These are phyloP conservation scores for Cryptus armator DNA, from an alignment of 2,888 invertebrate genomes.

Conservation along the genomic window DNA sequence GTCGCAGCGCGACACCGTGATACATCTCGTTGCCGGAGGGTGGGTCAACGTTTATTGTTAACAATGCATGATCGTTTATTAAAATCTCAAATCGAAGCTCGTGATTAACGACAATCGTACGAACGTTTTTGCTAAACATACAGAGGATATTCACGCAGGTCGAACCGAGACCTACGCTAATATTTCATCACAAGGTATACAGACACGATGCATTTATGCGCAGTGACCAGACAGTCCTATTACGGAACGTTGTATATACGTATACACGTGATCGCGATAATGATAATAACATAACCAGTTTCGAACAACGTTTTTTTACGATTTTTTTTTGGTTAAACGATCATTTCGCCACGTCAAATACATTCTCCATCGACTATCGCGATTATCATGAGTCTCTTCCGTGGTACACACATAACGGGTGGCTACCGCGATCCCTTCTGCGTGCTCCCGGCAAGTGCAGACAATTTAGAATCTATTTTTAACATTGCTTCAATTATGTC, in stretches of 20 bases:
- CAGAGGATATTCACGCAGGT: not conserved
- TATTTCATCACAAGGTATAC: constrained; percentile 39
- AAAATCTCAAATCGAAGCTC: not conserved
- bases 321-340: not conserved
- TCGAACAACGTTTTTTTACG: constrained; percentile 10
- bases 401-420: not conserved
- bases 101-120: not conserved
- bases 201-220: constrained; percentile 57
- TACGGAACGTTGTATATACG: constrained; percentile 37
- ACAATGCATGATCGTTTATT: not conserved
- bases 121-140: not conserved
- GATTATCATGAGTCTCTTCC: not conserved
- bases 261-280: constrained; percentile 57
- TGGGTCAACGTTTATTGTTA: constrained; percentile 86
- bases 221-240: constrained; percentile 50
- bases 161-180: constrained; percentile 69
- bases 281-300: constrained; percentile 42
- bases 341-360: not conserved
- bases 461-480: constrained; percentile 65
- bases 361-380: not conserved
- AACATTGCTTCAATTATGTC: constrained; percentile 56
- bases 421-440: constrained; percentile 12
- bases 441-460: constrained; percentile 41
- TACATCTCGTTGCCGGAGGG: constrained; percentile 98
- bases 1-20: constrained; percentile 94